Base-by-base conservation (phyloP, 2,888 invertebrate species). In the Lissonota sp. region DNA sequence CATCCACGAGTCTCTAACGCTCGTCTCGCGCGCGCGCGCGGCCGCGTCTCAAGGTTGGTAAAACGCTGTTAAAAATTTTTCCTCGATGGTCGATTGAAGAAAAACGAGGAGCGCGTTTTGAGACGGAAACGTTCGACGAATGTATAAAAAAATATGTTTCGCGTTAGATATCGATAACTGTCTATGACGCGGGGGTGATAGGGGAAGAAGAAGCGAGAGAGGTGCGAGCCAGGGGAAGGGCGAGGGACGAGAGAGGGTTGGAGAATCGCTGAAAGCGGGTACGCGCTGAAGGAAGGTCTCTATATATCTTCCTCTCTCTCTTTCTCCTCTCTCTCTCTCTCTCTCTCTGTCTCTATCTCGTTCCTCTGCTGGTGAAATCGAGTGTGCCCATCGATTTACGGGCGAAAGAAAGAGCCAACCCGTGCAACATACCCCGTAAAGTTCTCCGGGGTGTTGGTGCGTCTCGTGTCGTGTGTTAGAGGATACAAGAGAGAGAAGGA, bases 381-480 rank as follows among this genome's bases (percentile, higher is more conserved):
- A 87, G 87, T 88, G 88, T 87, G 88, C 83, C 87, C 89, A 89
- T 89, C 88, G 90, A 89, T 88, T 89, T 88, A 86, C 86, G 85
- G 67, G 78, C 82, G 84, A 85, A 84, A 85, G 82, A 84, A 84
- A 85, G 85, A 83, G 85, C 81, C 84, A 83, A 84, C 86, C 84
- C 79, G 85, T 70, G 66, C 67, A 84, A 83, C 80, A 81, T 83
- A 71, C 84, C 82, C 75, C 66, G 77, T 79, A 60, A 60, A 75
- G 67, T 42, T 8, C 84, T 79, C 85, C 85, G 86, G 89, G 86
- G 89, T 86, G 87, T 88, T 86, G 86, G 86, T 88, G 88, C 86
- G 87, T 84, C 83, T 26, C 82, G 84, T 83, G 84, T 84, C 69
- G 63, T 74, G 74, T 55, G 51, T 37, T 1, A 26, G 26, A 26